Evolutionary conservation across 2,888 invertebrate genomes (phyloP).

Genomic region (Thelaira solivaga): DNA sequence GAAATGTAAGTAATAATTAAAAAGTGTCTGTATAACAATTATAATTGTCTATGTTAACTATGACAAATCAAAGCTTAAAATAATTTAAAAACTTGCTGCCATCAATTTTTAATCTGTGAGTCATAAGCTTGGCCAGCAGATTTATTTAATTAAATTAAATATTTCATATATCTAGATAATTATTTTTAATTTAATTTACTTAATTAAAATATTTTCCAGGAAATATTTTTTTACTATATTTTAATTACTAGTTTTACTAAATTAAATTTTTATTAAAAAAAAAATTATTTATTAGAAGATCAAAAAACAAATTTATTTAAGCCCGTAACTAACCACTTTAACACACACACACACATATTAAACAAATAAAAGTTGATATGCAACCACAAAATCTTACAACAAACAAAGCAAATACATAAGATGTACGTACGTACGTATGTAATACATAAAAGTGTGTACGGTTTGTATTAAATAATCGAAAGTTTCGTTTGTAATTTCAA

Average conservation of each 20-base stretch:
- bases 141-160: not conserved
- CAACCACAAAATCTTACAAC: slow-evolving; percentile 21
- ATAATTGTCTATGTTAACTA: too few species aligned
- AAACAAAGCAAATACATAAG: too few species aligned
- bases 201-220: slow-evolving; percentile 14
- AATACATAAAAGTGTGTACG: too few species aligned
- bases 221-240: not conserved
- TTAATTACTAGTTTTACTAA: not conserved
- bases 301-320: slow-evolving; percentile 5
- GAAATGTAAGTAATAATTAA: too few species aligned
- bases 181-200: not conserved
- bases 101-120: too few species aligned
- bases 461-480: not conserved
- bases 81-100: too few species aligned
- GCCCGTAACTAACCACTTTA: not conserved
- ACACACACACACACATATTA: not conserved
- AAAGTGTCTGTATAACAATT: too few species aligned
- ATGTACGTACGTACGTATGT: too few species aligned
- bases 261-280: not conserved
- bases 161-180: not conserved
- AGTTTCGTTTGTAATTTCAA: slow-evolving; percentile 23
- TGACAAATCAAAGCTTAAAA: too few species aligned
- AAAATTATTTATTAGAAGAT: not conserved
- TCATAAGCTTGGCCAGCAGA: not conserved
- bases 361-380: not conserved